Conservation (phyloP, 2,888 invertebrate species). For the Hoplodrina blanda region DNA sequence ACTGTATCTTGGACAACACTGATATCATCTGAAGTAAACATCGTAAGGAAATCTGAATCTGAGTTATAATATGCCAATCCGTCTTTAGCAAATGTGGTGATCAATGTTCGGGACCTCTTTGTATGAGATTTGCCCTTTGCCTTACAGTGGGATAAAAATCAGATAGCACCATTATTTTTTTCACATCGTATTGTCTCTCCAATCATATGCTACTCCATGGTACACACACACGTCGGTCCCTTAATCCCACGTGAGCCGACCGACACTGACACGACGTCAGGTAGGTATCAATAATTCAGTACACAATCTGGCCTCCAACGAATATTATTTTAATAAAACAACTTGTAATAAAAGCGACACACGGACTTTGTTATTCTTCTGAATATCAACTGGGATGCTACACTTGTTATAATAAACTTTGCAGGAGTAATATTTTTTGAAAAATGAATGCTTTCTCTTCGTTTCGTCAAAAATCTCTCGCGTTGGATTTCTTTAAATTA, state of each 20-base stretch:
- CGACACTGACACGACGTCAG: slow-evolving; percentile 57
- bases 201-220: slow-evolving; percentile 8
- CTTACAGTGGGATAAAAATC: no score
- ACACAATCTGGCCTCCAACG: slow-evolving; percentile 66
- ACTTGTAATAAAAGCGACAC: slow-evolving; percentile 54
- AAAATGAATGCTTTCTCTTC: background rate
- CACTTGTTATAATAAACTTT: slow-evolving; percentile 29
- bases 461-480: slow-evolving; percentile 4
- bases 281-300: slow-evolving; percentile 76
- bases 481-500: slow-evolving; percentile 1
- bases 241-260: slow-evolving; percentile 60
- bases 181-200: background rate
- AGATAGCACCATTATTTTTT: no score
- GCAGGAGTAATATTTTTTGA: background rate
- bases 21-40: no score
- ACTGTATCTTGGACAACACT: no score
- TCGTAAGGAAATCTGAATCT: no score
- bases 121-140: no score
- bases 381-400: slow-evolving; percentile 3
- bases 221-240: slow-evolving; percentile 35
- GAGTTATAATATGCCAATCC: no score
- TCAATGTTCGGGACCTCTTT: no score
- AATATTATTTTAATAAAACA: slow-evolving; percentile 73
- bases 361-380: slow-evolving; percentile 52
- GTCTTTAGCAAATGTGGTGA: no score